phyloP scores from a whole-genome alignment of 2,113 vertebrate species.

The Pundamilia nyererei region DNA sequence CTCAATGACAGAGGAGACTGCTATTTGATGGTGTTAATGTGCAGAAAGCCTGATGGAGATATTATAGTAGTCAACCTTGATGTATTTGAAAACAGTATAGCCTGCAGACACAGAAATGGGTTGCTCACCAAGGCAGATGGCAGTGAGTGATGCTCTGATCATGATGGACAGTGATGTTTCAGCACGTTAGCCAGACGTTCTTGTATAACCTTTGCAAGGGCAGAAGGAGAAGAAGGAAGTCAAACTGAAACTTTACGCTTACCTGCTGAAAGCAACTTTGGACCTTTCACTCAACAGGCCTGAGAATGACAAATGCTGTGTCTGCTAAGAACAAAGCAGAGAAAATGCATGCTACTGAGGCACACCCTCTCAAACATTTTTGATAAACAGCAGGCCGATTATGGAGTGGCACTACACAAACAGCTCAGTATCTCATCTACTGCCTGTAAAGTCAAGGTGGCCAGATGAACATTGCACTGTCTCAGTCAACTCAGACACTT shows the following conservation, averaged over 20 bases:
- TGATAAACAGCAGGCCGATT: background rate
- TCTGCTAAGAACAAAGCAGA: background rate
- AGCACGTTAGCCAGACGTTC: constrained; percentile 30
- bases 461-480: background rate
- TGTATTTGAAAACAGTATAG: background rate
- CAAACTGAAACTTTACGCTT: background rate
- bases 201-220: constrained; percentile 9
- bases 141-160: constrained; percentile 44
- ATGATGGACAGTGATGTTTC: constrained; percentile 43
- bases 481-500: background rate
- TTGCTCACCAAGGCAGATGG: constrained; percentile 56
- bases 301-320: background rate
- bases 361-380: background rate
- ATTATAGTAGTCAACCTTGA: background rate
- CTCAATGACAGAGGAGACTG: background rate
- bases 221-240: background rate
- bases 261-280: background rate
- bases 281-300: background rate
- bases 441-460: background rate
- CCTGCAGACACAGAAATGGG: background rate
- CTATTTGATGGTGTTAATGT: background rate
- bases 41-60: background rate
- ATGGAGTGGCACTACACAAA: background rate
- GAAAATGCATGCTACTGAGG: background rate
- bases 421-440: background rate